Percentiles rank a stretch among this genome's conserved stretches.
These are phyloP conservation scores for Alloplasta piceator DNA, from an alignment of 2,888 invertebrate genomes.

Conservation along the genomic window DNA sequence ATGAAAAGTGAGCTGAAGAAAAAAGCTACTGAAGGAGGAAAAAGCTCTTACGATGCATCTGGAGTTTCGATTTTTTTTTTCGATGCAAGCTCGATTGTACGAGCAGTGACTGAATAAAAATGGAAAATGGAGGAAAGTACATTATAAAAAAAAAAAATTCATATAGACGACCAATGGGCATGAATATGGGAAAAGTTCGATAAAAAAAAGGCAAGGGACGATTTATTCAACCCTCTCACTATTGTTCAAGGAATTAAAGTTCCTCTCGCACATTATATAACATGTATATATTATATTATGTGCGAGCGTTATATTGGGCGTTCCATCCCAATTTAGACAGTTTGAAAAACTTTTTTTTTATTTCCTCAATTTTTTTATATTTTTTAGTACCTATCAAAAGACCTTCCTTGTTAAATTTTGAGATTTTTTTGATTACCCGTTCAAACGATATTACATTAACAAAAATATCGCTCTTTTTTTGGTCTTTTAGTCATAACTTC, in stretches of 20 bases:
- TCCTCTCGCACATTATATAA: background rate
- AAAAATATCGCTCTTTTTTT: no score
- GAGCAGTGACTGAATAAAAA: slow-evolving; percentile 42
- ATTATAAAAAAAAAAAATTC: slow-evolving; percentile 15
- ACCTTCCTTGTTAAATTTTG: no score
- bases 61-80: slow-evolving; percentile 24
- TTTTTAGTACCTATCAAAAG: no score
- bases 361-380: no score
- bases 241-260: slow-evolving; percentile 45
- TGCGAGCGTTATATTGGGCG: no score
- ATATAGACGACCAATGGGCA: background rate
- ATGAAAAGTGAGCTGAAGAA: background rate
- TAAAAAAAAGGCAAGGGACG: slow-evolving; percentile 15
- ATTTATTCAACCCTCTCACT: slow-evolving; percentile 35
- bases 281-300: no score
- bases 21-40: background rate
- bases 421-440: no score
- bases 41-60: slow-evolving; percentile 15
- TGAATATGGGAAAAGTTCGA: slow-evolving; percentile 3
- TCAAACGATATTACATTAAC: no score
- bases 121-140: background rate
- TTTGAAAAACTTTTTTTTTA: no score
- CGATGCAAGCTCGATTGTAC: background rate
- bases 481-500: no score
- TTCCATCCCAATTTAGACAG: no score